A percentile compares a stretch with the other conserved stretches of the same genome.
Evolutionary conservation across 2,888 invertebrate species (phyloP).

Genomic region (Dolichopus griseipennis): DNA sequence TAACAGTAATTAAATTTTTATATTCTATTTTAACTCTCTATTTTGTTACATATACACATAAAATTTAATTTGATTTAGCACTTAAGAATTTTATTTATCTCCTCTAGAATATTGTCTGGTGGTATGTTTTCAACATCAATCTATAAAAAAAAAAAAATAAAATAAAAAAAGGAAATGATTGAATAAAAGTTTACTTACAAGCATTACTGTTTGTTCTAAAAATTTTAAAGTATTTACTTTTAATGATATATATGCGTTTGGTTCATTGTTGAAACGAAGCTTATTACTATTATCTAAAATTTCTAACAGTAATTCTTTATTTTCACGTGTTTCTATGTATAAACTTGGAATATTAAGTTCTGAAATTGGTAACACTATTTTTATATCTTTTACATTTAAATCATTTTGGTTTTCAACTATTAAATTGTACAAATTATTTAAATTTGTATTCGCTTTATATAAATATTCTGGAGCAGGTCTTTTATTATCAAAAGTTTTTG

Average conservation of each 20-base stretch:
- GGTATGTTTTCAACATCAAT: too few species aligned
- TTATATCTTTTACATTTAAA: constrained; percentile 26
- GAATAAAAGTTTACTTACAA: constrained; percentile 26
- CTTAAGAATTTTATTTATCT: not conserved
- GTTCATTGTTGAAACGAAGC: constrained; percentile 30
- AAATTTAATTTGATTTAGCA: not conserved
- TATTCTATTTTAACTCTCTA: too few species aligned
- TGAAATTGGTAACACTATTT: constrained; percentile 32
- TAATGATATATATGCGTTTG: constrained; percentile 31
- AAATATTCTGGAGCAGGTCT: constrained; percentile 31
- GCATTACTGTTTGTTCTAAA: constrained; percentile 31
- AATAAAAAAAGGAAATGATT: too few species aligned
- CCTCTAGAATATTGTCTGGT: not conserved
- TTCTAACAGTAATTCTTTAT: constrained; percentile 28
- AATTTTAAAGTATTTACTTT: constrained; percentile 33
- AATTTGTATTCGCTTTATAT: constrained; percentile 27
- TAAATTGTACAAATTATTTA: constrained; percentile 27
- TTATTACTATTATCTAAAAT: constrained; percentile 31
- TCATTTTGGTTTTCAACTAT: constrained; percentile 24
- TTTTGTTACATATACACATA: not conserved
- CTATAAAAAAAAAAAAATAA: too few species aligned
- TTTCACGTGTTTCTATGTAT: constrained; percentile 25
- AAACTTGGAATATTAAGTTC: constrained; percentile 39
- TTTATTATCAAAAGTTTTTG: constrained; percentile 27
- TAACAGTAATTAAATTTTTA: not conserved